phyloP scores from a whole-genome alignment of 1,140 invertebrate genomes.

The Pseudoatta argentina region DNA sequence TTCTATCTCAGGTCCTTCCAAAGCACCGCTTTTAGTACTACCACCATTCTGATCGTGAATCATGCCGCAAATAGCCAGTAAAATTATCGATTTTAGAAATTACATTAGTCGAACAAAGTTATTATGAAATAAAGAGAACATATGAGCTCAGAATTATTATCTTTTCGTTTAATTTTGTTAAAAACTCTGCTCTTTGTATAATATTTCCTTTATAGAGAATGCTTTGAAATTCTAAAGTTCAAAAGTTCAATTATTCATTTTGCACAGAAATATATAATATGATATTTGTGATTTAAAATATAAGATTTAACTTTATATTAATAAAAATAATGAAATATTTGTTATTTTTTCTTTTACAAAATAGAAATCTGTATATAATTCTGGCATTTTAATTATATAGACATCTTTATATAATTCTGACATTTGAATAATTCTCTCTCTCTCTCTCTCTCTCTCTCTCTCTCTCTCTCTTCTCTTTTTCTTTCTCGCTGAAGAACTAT shows the following conservation, averaged over 20 bases:
- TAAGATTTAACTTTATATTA: neutral
- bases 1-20: slow-evolving; percentile 61
- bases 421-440: neutral
- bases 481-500: neutral
- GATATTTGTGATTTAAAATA: neutral
- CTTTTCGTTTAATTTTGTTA: too few species aligned
- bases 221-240: neutral
- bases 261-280: neutral
- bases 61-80: slow-evolving; percentile 17
- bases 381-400: neutral
- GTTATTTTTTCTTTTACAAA: neutral
- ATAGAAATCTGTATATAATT: neutral
- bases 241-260: too few species aligned
- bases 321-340: neutral
- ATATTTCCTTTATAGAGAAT: neutral
- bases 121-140: neutral
- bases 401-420: neutral
- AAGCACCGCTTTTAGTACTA: slow-evolving; percentile 26
- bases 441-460: neutral
- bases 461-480: neutral
- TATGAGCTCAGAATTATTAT: neutral
- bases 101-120: slow-evolving; percentile 3
- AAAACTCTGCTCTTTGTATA: neutral
- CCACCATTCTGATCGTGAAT: slow-evolving; percentile 21
- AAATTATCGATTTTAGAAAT: slow-evolving; percentile 57